These are phyloP conservation scores for Drosophila ochracea DNA, from an alignment of 2,888 invertebrate species.

Conservation along the genomic window DNA sequence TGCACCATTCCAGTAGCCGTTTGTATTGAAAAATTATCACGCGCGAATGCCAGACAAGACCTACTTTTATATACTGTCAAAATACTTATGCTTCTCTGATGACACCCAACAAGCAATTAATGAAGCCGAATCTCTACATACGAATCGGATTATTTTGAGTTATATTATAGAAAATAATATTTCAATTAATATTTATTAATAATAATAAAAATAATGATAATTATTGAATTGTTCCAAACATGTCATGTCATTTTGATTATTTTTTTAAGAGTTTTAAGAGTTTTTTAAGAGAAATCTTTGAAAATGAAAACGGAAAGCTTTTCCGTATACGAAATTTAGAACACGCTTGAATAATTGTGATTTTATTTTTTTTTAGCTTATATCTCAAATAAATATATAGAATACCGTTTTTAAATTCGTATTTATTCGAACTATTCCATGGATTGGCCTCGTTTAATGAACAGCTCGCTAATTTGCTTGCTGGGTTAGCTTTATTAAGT, in stretches of 20 bases:
- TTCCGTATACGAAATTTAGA: no score
- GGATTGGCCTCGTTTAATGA: conserved; percentile 1
- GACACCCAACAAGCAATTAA: conserved; percentile 35
- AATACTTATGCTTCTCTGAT: conserved; percentile 3
- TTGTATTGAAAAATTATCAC: conserved; percentile 72
- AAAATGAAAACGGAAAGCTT: no score
- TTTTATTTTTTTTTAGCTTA: not conserved
- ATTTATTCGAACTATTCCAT: not conserved
- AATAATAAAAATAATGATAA: not conserved
- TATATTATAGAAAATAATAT: not conserved
- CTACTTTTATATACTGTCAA: conserved; percentile 35
- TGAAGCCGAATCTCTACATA: not conserved
- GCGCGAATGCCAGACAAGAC: conserved; percentile 39
- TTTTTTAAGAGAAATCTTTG: no score
- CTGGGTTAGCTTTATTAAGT: conserved; percentile 44
- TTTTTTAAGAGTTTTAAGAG: no score
- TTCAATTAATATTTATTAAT: not conserved
- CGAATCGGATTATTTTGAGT: not conserved
- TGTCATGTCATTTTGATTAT: no score
- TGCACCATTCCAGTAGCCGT: conserved; percentile 56
- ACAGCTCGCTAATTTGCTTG: conserved; percentile 23
- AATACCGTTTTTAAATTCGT: not conserved
- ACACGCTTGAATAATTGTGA: no score
- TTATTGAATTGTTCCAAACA: not conserved
- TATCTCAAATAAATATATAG: not conserved